Evolutionary conservation across 1,140 invertebrate genomes (phyloP), one percentile per base, ranked within the genome.

Genomic region (Lineus longissimus): DNA sequence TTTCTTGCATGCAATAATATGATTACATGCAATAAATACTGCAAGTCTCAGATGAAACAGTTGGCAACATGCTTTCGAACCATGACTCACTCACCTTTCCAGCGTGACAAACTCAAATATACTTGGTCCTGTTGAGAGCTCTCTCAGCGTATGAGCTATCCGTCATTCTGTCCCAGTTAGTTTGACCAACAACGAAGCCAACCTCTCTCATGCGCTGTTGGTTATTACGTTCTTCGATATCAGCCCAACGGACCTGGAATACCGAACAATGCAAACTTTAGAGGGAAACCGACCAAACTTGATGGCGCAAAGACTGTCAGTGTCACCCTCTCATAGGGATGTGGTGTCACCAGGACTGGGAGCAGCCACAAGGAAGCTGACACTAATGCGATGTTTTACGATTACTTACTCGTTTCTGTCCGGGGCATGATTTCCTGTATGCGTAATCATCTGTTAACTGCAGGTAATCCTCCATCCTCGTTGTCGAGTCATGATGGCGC

Each of bases 211-310:
- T 90, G 82, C 93, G 91, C 74, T 92, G 89, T 82, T 95, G 93
- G 69, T 91, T 81, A 69, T 90, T 90, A 72, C 89, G 86, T 81
- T 96, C 94, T 85, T 96, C 94, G 71, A 97, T 86, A 83, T 97
- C 94, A n/a, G 94, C 94, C 94, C 94, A 97, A 62, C 94, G 88
- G 66, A 97, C 94, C 94, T 96, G 78, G 67, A 81, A 77, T 66
- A 62, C 61, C 65, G 63, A 71, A 65, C 41, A n/a, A n/a, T n/a
- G n/a, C n/a, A n/a, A n/a, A n/a, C n/a, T n/a, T n/a, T n/a, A n/a
- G n/a, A n/a, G n/a, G n/a, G n/a, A n/a, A n/a, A n/a, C n/a, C n/a
- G n/a, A n/a, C n/a, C n/a, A n/a, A n/a, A n/a, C n/a, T n/a, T n/a
- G n/a, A n/a, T n/a, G n/a, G n/a, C n/a, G n/a, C n/a, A n/a, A n/a